Evolutionary conservation across 1,140 invertebrate species (phyloP).

Genomic region (Bacillus rossius): DNA sequence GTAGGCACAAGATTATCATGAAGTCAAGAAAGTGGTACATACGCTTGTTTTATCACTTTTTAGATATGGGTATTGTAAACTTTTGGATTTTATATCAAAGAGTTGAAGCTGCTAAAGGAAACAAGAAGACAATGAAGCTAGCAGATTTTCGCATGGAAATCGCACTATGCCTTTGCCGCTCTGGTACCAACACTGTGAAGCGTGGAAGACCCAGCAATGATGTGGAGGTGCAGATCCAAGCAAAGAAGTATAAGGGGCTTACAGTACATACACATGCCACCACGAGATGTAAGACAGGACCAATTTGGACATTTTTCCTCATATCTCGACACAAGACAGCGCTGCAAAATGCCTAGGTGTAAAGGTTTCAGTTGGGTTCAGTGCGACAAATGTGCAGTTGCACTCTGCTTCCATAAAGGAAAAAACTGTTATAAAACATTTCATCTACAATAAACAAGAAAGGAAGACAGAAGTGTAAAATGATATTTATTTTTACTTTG

Average conservation of each 20-base stretch:
- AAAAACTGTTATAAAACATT: constrained; percentile 28
- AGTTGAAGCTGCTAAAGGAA: not conserved
- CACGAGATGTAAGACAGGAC: constrained; percentile 30
- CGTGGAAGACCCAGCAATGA: not conserved
- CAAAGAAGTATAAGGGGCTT: constrained; percentile 7
- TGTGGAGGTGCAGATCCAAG: not conserved
- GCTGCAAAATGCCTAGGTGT: constrained; percentile 33
- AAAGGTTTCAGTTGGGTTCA: constrained; percentile 26
- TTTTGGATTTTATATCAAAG: constrained; percentile 2
- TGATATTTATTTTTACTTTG: too few relatives aligned
- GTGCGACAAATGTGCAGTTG: constrained; percentile 33
- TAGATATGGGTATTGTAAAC: constrained; percentile 26
- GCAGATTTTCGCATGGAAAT: not conserved
- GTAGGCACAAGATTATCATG: constrained; percentile 27
- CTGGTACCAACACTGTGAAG: not conserved
- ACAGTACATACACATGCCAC: constrained; percentile 29
- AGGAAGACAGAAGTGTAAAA: too few relatives aligned
- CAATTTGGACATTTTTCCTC: constrained; percentile 36
- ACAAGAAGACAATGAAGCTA: not conserved
- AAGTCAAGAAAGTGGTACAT: constrained; percentile 24
- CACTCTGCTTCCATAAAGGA: constrained; percentile 28
- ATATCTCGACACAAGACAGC: constrained; percentile 27
- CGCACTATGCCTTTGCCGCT: not conserved
- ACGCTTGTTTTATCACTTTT: constrained; percentile 28
- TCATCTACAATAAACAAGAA: not conserved